Evolutionary conservation across 2,113 vertebrate species (phyloP).

Genomic region (Macquaria australasica): DNA sequence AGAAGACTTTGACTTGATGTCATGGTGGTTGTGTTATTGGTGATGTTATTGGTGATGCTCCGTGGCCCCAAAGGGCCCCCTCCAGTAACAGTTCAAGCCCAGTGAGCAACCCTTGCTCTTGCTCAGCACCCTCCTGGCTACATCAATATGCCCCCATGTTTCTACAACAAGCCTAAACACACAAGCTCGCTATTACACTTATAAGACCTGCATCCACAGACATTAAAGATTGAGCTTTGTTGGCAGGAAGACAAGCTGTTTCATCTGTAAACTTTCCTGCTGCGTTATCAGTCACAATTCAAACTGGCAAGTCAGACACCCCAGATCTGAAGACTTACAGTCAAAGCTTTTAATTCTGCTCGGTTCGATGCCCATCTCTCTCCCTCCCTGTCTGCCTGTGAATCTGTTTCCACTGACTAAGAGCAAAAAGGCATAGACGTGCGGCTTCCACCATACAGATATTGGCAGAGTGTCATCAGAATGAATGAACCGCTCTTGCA

Average conservation of each 20-base stretch:
- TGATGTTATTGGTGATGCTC: slow-evolving; percentile 63
- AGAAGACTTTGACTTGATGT: slow-evolving; percentile 33
- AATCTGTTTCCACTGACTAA: slow-evolving; percentile 74
- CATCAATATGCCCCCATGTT: slow-evolving; percentile 79
- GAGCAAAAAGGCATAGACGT: slow-evolving; percentile 70
- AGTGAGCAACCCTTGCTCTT: slow-evolving; percentile 67
- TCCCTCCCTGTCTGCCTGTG: slow-evolving; percentile 59
- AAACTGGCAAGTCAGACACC: slow-evolving; percentile 72
- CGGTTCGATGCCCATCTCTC: slow-evolving; percentile 70
- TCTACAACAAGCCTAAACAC: slow-evolving; percentile 59
- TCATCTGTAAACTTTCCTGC: slow-evolving; percentile 71
- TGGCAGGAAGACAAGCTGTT: slow-evolving; percentile 69
- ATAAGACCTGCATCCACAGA: slow-evolving; percentile 60
- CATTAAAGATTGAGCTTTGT: slow-evolving; percentile 66
- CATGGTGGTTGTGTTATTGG: slow-evolving; percentile 62
- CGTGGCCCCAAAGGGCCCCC: slow-evolving; percentile 56
- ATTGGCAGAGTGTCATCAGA: slow-evolving; percentile 88
- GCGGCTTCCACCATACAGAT: slow-evolving; percentile 75
- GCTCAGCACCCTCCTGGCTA: slow-evolving; percentile 73
- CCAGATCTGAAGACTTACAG: slow-evolving; percentile 73
- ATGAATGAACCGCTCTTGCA: slow-evolving; percentile 86
- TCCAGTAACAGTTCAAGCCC: slow-evolving; percentile 73
- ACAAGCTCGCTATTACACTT: slow-evolving; percentile 45
- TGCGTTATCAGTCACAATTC: slow-evolving; percentile 76
- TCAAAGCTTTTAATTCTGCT: slow-evolving; percentile 78